These are phyloP conservation scores for Bos indicus DNA, from an alignment of 2,113 vertebrate genomes.

Conservation along the genomic window DNA sequence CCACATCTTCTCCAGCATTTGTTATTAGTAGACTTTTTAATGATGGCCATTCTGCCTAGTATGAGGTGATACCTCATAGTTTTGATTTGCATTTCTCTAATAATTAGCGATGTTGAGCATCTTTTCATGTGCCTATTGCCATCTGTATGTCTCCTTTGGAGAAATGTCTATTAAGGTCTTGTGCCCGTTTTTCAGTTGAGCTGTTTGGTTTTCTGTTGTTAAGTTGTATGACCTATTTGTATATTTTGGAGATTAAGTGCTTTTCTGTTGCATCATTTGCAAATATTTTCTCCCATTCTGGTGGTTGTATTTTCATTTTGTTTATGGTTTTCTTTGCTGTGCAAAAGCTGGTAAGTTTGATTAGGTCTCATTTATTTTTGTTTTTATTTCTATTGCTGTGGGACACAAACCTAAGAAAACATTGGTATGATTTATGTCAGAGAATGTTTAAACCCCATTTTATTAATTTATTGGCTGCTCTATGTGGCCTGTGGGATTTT, in stretches of 20 bases:
- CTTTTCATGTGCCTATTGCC: background rate
- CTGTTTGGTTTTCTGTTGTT: background rate
- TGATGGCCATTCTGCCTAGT: background rate
- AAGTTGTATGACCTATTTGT: background rate
- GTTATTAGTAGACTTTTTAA: background rate
- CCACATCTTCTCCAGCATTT: background rate
- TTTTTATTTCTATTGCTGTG: background rate
- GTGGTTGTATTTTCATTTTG: background rate
- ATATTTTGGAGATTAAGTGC: background rate
- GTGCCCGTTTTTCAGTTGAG: background rate
- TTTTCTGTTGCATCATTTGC: background rate
- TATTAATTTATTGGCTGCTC: background rate
- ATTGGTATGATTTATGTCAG: background rate
- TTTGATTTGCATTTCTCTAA: background rate
- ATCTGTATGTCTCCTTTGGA: background rate
- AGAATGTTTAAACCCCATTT: background rate
- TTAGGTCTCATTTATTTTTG: background rate
- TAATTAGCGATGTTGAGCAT: background rate
- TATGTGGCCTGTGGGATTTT: background rate
- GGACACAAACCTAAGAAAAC: background rate
- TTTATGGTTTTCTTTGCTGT: background rate
- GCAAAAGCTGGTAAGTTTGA: background rate
- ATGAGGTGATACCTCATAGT: background rate
- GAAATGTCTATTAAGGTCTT: background rate
- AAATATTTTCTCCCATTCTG: background rate